Evolutionary conservation across 2,113 vertebrate genomes (phyloP).

Genomic region (Channa argus): DNA sequence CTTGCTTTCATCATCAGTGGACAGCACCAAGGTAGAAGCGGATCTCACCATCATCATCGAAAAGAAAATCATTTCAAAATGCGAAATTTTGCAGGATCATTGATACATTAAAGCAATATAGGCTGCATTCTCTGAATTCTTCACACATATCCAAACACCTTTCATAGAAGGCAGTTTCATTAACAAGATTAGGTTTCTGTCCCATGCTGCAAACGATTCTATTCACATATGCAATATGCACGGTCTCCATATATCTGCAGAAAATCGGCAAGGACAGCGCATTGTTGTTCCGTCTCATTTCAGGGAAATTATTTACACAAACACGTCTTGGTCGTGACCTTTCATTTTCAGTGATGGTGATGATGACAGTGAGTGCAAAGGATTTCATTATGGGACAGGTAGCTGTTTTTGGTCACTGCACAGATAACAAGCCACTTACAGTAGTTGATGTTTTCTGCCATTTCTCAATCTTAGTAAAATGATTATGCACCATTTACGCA

Average conservation of each 20-base stretch:
- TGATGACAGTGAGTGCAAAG: constrained; percentile 9
- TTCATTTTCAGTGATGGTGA: constrained; percentile 26
- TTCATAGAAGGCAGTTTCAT: constrained; percentile 10
- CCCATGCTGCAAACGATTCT: constrained; percentile 8
- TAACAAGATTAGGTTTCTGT: background rate
- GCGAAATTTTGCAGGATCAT: background rate
- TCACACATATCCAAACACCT: constrained; percentile 23
- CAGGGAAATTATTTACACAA: background rate
- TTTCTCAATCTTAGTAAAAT: constrained; percentile 24
- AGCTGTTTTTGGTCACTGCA: constrained; percentile 8
- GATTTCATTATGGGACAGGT: constrained; percentile 15
- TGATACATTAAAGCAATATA: background rate
- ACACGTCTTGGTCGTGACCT: constrained; percentile 50
- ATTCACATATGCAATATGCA: background rate
- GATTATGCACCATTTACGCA: constrained; percentile 51
- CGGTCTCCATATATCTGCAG: constrained; percentile 9
- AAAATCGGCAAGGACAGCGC: background rate
- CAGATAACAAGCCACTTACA: no score
- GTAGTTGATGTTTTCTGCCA: background rate
- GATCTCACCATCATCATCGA: constrained; percentile 25
- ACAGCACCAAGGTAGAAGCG: constrained; percentile 84
- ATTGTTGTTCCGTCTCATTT: background rate
- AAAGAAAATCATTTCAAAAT: background rate
- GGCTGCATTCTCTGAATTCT: constrained; percentile 23
- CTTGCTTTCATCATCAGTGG: constrained; percentile 88